These are phyloP conservation scores for Conger conger DNA, from an alignment of 2,113 vertebrate species.

Conservation along the genomic window DNA sequence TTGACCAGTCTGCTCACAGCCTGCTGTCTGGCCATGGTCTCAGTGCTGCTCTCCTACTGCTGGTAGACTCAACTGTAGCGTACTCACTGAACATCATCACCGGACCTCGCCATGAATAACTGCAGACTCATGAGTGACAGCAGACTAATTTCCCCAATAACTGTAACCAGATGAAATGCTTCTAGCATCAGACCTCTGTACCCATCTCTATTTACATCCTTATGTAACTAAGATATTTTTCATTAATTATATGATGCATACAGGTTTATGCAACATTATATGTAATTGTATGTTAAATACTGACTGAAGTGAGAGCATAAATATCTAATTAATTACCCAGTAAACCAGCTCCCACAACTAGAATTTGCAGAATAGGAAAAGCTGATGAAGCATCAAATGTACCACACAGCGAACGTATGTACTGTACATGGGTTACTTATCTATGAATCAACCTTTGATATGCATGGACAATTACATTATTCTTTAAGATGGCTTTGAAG, in stretches of 20 bases:
- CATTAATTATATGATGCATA: too few relatives aligned
- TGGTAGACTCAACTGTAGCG: not conserved
- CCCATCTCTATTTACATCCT: too few relatives aligned
- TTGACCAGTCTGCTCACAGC: not conserved
- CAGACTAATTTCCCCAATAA: not conserved
- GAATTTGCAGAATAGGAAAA: not conserved
- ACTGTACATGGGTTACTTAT: not conserved
- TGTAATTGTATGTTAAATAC: too few relatives aligned
- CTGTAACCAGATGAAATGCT: too few relatives aligned
- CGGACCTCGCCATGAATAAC: too few relatives aligned
- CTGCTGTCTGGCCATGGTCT: not conserved
- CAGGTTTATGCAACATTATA: too few relatives aligned
- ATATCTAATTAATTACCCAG: not conserved
- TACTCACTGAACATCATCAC: not conserved
- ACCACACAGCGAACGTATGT: not conserved
- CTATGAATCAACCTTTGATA: not conserved
- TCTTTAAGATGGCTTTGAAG: not conserved
- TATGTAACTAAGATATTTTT: too few relatives aligned
- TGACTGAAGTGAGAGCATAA: too few relatives aligned
- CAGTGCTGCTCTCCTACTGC: not conserved
- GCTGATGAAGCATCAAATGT: not conserved
- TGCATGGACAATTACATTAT: not conserved
- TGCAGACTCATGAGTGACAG: not conserved
- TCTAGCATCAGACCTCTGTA: too few relatives aligned
- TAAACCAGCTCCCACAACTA: not conserved